A percentile compares a stretch with the other conserved stretches of the same genome.
These are phyloP conservation scores for Xenops minutus DNA, from an alignment of 2,797 vertebrate genomes.

Conservation along the genomic window DNA sequence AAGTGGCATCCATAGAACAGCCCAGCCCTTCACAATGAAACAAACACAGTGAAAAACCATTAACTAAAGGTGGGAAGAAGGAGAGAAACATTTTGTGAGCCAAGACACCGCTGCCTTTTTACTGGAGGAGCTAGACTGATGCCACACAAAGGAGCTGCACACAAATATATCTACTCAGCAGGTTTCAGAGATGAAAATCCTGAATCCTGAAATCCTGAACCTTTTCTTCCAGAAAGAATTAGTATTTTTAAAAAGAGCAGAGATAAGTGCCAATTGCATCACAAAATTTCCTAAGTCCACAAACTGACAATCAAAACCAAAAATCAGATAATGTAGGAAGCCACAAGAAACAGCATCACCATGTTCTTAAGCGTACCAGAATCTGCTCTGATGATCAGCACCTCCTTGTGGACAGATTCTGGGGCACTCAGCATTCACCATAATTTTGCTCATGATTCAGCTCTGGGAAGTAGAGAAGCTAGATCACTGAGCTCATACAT, in stretches of 20 bases:
- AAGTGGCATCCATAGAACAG: background rate
- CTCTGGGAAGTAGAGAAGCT: background rate
- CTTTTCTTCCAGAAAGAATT: background rate
- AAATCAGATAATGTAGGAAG: background rate
- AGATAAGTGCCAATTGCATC: background rate
- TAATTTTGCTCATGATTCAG: background rate
- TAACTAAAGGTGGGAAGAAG: background rate
- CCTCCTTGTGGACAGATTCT: background rate
- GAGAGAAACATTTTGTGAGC: background rate
- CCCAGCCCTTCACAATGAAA: background rate
- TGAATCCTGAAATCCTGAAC: background rate
- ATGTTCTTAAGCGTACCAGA: background rate
- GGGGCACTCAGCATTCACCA: background rate
- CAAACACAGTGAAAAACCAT: background rate
- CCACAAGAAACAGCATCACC: background rate
- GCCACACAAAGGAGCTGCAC: background rate
- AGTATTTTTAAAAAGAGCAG: background rate
- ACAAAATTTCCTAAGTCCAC: background rate
- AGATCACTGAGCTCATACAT: background rate
- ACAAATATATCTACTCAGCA: background rate
- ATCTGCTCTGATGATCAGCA: background rate
- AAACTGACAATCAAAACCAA: background rate
- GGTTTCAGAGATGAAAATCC: background rate
- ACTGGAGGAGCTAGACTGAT: background rate
- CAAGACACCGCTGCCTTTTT: background rate